phyloP scores from a whole-genome alignment of 2,888 invertebrate genomes.

The Drosophila niveifrons region DNA sequence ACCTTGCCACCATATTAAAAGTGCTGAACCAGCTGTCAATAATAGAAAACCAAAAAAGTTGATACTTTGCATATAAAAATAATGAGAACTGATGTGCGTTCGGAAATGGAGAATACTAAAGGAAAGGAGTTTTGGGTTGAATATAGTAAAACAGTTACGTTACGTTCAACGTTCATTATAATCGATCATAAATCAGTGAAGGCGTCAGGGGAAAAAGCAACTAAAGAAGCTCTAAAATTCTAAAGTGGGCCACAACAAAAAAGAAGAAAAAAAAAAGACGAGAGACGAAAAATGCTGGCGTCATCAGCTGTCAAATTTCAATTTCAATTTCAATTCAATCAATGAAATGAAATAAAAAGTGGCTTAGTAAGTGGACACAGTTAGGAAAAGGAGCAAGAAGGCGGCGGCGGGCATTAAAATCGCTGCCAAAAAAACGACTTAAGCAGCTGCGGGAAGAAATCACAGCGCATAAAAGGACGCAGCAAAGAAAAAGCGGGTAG shows the following conservation, averaged over 20 bases:
- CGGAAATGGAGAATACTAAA: background rate
- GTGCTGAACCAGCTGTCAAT: slow-evolving; percentile 76
- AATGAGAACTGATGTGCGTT: slow-evolving; percentile 5
- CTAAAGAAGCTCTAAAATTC: slow-evolving; percentile 35
- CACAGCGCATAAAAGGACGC: slow-evolving; percentile 47
- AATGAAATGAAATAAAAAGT: slow-evolving; percentile 61
- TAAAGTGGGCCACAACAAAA: slow-evolving; percentile 37
- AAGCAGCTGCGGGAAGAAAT: slow-evolving; percentile 63
- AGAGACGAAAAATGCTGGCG: slow-evolving; percentile 33
- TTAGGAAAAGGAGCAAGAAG: slow-evolving; percentile 34
- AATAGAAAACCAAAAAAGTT: slow-evolving; percentile 52
- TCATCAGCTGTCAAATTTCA: slow-evolving; percentile 65
- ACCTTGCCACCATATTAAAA: slow-evolving; percentile 82
- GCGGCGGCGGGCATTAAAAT: slow-evolving; percentile 9
- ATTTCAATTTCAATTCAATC: slow-evolving; percentile 67
- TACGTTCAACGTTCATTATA: background rate
- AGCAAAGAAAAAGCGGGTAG: slow-evolving; percentile 10
- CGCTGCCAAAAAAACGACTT: slow-evolving; percentile 43
- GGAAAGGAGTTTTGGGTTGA: background rate
- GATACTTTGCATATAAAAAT: slow-evolving; percentile 36
- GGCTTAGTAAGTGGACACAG: slow-evolving; percentile 61
- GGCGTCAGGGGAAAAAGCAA: slow-evolving; percentile 7
- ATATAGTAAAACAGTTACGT: background rate
- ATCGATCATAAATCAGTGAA: slow-evolving; percentile 11
- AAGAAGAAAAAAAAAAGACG: slow-evolving; percentile 23